Conservation (phyloP, 2,113 vertebrate genomes). For the Grammomys dolichurus region DNA sequence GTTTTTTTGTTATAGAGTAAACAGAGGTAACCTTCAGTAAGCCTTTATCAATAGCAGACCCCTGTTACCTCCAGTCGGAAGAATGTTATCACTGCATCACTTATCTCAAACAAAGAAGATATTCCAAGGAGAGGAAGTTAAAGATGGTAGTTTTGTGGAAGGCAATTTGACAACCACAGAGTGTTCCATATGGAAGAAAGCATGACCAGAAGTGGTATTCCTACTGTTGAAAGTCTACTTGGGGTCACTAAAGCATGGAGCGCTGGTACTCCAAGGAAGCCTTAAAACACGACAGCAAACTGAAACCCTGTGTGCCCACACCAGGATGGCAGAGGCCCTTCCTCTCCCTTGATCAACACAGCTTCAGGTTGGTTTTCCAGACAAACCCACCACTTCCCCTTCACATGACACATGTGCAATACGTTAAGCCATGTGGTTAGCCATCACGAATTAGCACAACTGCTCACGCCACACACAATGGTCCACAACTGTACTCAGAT, state of each 20-base stretch:
- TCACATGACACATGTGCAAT: neutral
- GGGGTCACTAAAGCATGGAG: neutral
- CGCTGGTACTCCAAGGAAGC: neutral
- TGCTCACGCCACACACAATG: neutral
- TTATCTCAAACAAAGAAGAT: conserved; percentile 26
- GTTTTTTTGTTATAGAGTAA: neutral
- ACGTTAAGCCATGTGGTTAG: neutral
- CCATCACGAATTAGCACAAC: neutral
- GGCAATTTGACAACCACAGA: neutral
- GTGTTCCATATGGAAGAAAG: neutral
- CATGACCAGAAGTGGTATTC: neutral
- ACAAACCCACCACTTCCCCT: neutral
- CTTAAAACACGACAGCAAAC: neutral
- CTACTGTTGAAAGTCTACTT: neutral
- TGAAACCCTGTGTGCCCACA: neutral
- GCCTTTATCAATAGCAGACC: neutral
- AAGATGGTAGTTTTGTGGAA: neutral
- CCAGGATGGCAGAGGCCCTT: neutral
- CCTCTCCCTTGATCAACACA: neutral
- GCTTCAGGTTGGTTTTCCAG: neutral
- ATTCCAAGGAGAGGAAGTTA: neutral
- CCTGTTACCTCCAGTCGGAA: conserved; percentile 22
- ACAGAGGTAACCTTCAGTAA: conserved; percentile 13
- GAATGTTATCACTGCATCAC: neutral
- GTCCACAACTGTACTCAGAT: neutral